phyloP scores from a whole-genome alignment of 2,113 vertebrate species.

The Ailurus styani region DNA sequence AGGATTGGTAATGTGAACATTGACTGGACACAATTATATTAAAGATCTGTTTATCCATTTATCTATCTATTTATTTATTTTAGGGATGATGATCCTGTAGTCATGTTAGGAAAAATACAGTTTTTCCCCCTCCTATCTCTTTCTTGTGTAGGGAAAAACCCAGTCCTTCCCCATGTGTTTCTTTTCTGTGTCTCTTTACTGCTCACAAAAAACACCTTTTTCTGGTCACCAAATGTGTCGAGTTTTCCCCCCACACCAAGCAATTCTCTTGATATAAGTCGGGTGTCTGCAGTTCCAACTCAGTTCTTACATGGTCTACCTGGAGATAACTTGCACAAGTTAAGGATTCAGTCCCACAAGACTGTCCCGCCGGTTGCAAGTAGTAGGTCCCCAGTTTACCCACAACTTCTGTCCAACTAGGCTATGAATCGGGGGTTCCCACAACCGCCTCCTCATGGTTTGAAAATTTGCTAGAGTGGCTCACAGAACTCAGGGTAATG shows the following conservation, averaged over 20 bases:
- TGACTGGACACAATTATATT: neutral
- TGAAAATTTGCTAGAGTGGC: neutral
- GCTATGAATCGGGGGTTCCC: neutral
- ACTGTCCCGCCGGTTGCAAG: neutral
- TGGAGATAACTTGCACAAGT: neutral
- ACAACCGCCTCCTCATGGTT: neutral
- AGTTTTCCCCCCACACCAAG: neutral
- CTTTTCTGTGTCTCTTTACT: neutral
- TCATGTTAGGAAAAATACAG: neutral
- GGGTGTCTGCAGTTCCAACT: neutral
- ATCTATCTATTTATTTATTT: neutral
- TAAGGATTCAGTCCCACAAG: neutral
- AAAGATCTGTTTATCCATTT: neutral
- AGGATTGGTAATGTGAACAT: neutral
- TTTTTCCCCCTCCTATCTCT: neutral
- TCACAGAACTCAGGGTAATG: neutral
- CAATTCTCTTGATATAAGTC: neutral
- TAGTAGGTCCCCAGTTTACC: neutral
- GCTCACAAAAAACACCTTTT: neutral
- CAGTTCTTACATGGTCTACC: neutral
- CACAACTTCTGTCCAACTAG: neutral
- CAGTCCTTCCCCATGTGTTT: neutral
- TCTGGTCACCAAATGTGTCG: neutral
- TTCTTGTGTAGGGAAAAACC: neutral
- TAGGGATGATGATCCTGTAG: neutral